Base-by-base conservation (phyloP, 2,888 invertebrate species). In the Pseudoips prasinana region DNA sequence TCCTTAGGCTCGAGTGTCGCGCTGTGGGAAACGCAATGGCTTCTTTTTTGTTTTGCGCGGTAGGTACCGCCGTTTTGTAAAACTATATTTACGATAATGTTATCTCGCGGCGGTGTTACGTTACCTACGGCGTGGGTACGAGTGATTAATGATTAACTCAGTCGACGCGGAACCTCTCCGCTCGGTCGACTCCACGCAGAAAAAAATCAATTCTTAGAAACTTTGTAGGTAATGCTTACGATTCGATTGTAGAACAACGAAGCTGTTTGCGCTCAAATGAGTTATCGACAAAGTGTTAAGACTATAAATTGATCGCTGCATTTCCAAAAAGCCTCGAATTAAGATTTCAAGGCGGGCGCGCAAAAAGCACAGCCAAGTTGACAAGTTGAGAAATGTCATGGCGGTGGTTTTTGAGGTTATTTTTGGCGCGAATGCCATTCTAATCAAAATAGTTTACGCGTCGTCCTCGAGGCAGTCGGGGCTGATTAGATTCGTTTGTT, bases 401-500 rank as follows among this genome's bases (percentile, higher is more conserved):
- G 74, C 72, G 67, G 70, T 62, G 48, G 69, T 73, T 73, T 76
- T 74, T 72, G 64, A 62, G 63, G 55, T 71, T 68, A 72, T 64
- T 73, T 83, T 84, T 77, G 72, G 75, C 73, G 74, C 73, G 77
- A 76, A 78, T 77, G 80, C 81, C 79, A 83, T 85, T 86, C 87
- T 86, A 86, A 88, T 88, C 87, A 87, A 88, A 87, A 88, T 88
- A 83, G 86, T 88, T 87, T 87, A 87, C 88, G 85, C 81, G 73
- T 70, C 65, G 54, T 30, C 44, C 64, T 58, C 32, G 53, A 53
- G 48, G 38, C 39, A 49, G 64, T 58, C 32, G 53, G 52, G 48
- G 38, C 39, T 48, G 64, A 64, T 66, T 64, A 63, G 53, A 46
- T 58, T 62, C 54, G 64, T 72, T 75, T 72, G 63, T 67, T 52